Evolutionary conservation across 2,113 vertebrate species (phyloP).

Genomic region (Malurus melanocephalus): DNA sequence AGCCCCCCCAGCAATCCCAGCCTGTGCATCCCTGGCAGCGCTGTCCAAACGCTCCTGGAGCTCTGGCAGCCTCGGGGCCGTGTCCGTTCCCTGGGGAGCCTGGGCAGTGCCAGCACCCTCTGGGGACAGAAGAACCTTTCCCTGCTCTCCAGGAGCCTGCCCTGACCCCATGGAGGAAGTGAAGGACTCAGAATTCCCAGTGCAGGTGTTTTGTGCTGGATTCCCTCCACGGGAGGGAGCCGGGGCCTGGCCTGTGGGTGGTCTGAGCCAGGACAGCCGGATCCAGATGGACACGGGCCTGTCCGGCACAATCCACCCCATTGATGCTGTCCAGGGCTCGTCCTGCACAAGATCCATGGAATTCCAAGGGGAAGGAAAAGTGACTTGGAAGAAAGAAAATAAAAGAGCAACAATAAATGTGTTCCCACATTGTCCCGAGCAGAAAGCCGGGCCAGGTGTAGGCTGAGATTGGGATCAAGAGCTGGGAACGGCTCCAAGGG

Average conservation of each 20-base stretch:
- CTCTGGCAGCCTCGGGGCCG: not conserved
- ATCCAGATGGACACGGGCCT: slow-evolving; percentile 15
- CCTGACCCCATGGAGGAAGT: not conserved
- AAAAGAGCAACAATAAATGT: not conserved
- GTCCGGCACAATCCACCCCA: not conserved
- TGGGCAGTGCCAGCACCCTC: not conserved
- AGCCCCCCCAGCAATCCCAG: not conserved
- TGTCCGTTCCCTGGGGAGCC: not conserved
- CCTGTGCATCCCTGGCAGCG: not conserved
- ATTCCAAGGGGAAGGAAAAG: not conserved
- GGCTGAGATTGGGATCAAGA: not conserved
- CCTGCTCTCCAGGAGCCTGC: fast-evolving
- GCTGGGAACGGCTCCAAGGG: slow-evolving; percentile 20
- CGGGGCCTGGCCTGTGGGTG: slow-evolving; percentile 1
- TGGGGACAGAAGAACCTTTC: not conserved
- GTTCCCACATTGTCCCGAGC: not conserved
- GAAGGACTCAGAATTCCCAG: not conserved
- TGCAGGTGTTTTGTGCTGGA: not conserved
- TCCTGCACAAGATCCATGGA: not conserved
- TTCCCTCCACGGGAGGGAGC: not conserved
- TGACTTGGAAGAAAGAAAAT: not conserved
- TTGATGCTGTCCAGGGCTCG: not conserved
- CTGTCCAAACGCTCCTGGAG: not conserved
- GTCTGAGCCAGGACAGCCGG: not conserved
- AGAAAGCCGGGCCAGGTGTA: slow-evolving; percentile 45